Evolutionary conservation across 2,888 invertebrate genomes (phyloP), one percentile per base, ranked within the genome.

Genomic region (Nemoura dubitans): DNA sequence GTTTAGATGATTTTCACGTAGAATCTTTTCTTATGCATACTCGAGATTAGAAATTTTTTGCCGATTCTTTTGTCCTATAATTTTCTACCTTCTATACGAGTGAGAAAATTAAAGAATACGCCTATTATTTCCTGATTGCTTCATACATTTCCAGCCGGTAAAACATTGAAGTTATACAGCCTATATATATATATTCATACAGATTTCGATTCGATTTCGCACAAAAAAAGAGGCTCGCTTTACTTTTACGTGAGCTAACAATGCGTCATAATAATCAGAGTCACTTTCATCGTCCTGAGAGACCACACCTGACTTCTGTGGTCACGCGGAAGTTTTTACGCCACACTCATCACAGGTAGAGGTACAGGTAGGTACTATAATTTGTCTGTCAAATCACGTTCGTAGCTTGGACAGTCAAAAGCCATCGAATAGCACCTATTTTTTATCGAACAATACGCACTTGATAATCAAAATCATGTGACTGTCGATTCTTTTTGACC

Each of bases 51-150:
- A 59, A 59, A 16, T 7, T 59, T 59, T 59, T 59, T 59, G 21
- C 59, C 21, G 16, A 59, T 59, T 59, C 59, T 21, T 59, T 59
- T 59, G 59, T 59, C n/a, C n/a, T n/a, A n/a, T n/a, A n/a, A n/a
- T n/a, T 3, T 59, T 3, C 59, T 21, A 59, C 21, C 21, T 59
- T 59, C 21, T 59, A n/a, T n/a, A n/a, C 59, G 2, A 21, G 59
- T 59, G 59, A 59, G 21, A 21, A 21, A 59, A 59, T 10, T 59
- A 59, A 59, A 59, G 21, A 59, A 59, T 21, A 59, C 59, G 59
- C 59, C 59, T 59, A 59, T 59, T 59, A 59, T 59, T 59, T 59
- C 59, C 59, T 59, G 59, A 59, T 59, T 59, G 59, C 59, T 59
- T 59, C 59, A 59, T 14, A 59, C 21, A 59, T 59, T 59, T 59